Base-by-base conservation (phyloP, 1,140 invertebrate species). In the Triops cancriformis region DNA sequence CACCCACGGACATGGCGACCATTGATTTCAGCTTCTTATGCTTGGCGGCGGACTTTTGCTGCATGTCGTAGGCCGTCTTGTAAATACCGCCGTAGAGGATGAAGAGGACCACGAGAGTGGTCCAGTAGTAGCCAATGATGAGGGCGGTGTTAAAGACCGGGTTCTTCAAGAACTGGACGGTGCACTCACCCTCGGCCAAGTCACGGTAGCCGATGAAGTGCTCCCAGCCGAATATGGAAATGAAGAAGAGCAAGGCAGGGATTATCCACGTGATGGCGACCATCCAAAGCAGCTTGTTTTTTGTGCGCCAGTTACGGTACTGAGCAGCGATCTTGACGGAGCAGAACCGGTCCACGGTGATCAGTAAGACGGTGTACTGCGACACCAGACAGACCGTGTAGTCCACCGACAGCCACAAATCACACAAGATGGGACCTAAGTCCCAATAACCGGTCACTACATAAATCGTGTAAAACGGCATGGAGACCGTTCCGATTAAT, bases 161-260 rank as follows among this genome's bases (percentile, higher is more conserved):
- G 86, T 99, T 96, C 85, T 97, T 97, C 51, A 99, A 88, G 85
- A 99, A 99, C 85, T 99, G 97, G 1, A 99, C 98, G 51, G 95
- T 93, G 84, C 98, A 99, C 83, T 97, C 91, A 9, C 93, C 93
- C 0, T 93, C 92, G 78, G 89, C 86, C 26, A 98, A 86, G 82
- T 97, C 94, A 77, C 96, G 86, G 82, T 93, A 93, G 1, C 97
- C 97, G 42, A 96, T 92, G 82, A 98, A 98, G 83, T 97, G 94
- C 84, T 98, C 97, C 97, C 98, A 99, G 37, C 97, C 98, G 83
- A 99, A 98, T 80, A 99, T 99, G 76, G 95, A 96, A 76, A 96
- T 96, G 84, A 99, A 99, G 85, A 99, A 99, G 4, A 99, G 86
- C 18, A 98, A 85, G 1, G 95, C 93, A 5, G 98, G 98, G 78